These are phyloP conservation scores for Herpailurus yagouaroundi DNA, from an alignment of 2,113 vertebrate species.

Conservation along the genomic window DNA sequence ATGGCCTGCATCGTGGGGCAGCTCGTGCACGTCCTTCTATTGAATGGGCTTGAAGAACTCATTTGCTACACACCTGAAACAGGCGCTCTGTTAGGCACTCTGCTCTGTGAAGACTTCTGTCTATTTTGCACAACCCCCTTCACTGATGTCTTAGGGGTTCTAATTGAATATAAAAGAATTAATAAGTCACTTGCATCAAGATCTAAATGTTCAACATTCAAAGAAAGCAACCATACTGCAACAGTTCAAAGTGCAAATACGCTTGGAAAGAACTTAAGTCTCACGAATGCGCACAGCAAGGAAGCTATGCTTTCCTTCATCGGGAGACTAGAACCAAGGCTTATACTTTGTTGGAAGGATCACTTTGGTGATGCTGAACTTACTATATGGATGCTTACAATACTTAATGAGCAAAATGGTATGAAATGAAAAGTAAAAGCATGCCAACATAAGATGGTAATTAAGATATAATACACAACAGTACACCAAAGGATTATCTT, in stretches of 20 bases:
- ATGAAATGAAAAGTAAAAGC: conserved; percentile 82
- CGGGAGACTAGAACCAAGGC: neutral
- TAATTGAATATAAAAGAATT: conserved; percentile 88
- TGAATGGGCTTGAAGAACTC: conserved; percentile 65
- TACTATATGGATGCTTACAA: neutral
- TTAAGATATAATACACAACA: conserved; percentile 73
- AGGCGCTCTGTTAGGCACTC: conserved; percentile 86
- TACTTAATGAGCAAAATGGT: conserved; percentile 77
- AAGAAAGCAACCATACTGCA: conserved; percentile 68
- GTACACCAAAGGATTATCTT: conserved; percentile 48
- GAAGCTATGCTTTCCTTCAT: neutral
- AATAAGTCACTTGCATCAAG: conserved; percentile 84
- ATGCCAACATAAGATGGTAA: conserved; percentile 74
- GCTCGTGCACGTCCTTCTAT: conserved; percentile 53
- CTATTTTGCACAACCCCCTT: conserved; percentile 89
- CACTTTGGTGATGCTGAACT: conserved; percentile 35
- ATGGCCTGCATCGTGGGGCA: conserved; percentile 48
- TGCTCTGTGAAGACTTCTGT: conserved; percentile 89
- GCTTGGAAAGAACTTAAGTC: conserved; percentile 18
- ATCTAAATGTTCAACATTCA: conserved; percentile 76
- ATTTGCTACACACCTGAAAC: conserved; percentile 88
- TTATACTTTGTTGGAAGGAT: neutral
- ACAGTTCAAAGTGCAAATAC: conserved; percentile 54
- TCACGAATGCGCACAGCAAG: neutral
- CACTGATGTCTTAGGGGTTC: conserved; percentile 88